These are phyloP conservation scores for Periophthalmodon schlosseri DNA, from an alignment of 2,113 vertebrate genomes.

Conservation along the genomic window DNA sequence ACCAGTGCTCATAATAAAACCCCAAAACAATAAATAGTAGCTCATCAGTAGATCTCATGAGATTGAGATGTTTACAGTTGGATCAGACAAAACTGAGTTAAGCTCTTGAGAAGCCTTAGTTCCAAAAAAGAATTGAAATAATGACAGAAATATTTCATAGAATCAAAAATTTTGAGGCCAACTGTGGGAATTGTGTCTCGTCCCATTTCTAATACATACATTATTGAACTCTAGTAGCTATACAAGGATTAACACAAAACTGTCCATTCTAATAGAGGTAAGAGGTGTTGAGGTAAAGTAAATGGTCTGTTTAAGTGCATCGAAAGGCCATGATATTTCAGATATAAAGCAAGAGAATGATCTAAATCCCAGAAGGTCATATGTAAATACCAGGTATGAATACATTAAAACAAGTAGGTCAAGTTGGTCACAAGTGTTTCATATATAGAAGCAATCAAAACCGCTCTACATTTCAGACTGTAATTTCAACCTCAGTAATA, in stretches of 20 bases:
- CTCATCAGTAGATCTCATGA: no score
- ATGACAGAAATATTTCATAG: no score
- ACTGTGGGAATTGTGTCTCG: no score
- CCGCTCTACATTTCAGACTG: neutral
- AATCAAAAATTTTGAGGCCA: no score
- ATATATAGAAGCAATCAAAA: neutral
- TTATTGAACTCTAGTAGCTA: neutral
- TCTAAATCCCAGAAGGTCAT: neutral
- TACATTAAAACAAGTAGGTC: neutral
- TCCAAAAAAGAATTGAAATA: no score
- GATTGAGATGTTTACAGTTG: no score
- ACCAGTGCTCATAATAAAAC: no score
- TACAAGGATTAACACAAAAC: neutral
- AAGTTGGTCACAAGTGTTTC: neutral
- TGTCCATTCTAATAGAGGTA: neutral
- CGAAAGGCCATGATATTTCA: neutral
- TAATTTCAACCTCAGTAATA: neutral
- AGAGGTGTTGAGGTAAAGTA: neutral
- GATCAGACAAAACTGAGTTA: no score
- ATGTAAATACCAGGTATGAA: slow-evolving; percentile 2
- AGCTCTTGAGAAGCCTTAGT: no score
- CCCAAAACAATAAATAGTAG: no score
- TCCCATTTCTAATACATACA: no score
- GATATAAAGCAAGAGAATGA: neutral
- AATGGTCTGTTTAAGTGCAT: neutral